Evolutionary conservation across 2,888 invertebrate species (phyloP), one percentile per base, ranked within the genome.

Genomic region (Parascotia fuliginaria): DNA sequence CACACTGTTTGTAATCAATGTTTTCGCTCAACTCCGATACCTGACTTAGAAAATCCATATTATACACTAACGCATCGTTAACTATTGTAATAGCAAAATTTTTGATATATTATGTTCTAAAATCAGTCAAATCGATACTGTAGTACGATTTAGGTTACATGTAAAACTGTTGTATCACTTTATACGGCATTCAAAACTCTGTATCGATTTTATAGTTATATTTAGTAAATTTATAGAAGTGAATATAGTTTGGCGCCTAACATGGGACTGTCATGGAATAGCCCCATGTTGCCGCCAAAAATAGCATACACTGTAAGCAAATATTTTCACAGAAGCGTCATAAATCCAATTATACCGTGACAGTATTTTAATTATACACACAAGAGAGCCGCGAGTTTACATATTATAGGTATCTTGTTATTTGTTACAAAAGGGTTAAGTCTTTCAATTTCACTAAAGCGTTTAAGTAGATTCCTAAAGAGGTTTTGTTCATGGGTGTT

Each of bases 311-410:
- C 32, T 15, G 39, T 24, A 54, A 42, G 36, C 37, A 55, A 32
- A 61, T 49, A 49, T 61, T 56, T 58, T 42, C 50, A 44, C 39
- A 46, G 38, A 37, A 55, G 46, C 58, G 48, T 49, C 43, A 62
- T 63, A 64, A 73, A 69, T 60, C 53, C 52, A 70, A 69, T 72
- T 70, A 66, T 56, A 42, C 31, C 43, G 13, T 55, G 67, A 60
- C 65, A 65, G 62, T 31, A 64, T 73, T 73, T 73, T 70, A 75
- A 75, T 71, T 73, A 62, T 48, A 51, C 34, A 31, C 54, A 65
- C 60, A 40, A 42, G 46, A 52, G 39, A 34, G 39, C 34, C 12
- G 15, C 42, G 42, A 16, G 40, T 43, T 42, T 34, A 29, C 32
- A 31, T 36, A 27, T 51, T 43, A 48, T 38, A 38, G 29, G 40